Evolutionary conservation across 2,113 vertebrate species (phyloP).

Genomic region (Arothron firmamentum): DNA sequence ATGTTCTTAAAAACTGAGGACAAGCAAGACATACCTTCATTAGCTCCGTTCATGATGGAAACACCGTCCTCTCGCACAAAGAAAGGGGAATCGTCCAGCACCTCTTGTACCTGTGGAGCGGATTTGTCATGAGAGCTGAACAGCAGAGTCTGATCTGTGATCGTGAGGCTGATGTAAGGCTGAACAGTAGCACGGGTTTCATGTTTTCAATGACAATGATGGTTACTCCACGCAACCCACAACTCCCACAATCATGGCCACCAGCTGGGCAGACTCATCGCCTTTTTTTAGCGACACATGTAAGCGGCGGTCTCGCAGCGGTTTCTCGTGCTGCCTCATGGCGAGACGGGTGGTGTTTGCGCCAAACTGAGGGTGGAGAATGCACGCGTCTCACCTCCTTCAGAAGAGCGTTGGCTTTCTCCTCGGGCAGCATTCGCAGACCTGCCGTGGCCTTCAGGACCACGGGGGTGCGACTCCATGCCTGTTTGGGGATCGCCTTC

Average conservation of each 20-base stretch:
- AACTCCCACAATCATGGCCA: slow-evolving; percentile 60
- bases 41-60: slow-evolving; percentile 90
- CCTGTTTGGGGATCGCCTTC: slow-evolving; percentile 83
- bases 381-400: slow-evolving; percentile 77
- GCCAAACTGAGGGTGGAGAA: slow-evolving; percentile 63
- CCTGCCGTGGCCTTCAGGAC: slow-evolving; percentile 95
- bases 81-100: slow-evolving; percentile 92
- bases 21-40: slow-evolving; percentile 81
- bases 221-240: slow-evolving; percentile 70
- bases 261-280: slow-evolving; percentile 62
- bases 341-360: slow-evolving; percentile 48
- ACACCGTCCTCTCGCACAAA: slow-evolving; percentile 88
- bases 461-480: slow-evolving; percentile 90
- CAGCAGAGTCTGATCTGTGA: too few species aligned
- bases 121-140: not conserved
- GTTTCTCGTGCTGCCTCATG: slow-evolving; percentile 65
- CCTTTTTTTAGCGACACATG: slow-evolving; percentile 62
- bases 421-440: slow-evolving; percentile 85
- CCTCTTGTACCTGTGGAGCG: slow-evolving; percentile 78
- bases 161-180: slow-evolving; percentile 7
- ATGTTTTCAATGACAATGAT: slow-evolving; percentile 72
- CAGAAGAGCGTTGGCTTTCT: slow-evolving; percentile 86
- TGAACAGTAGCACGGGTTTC: slow-evolving; percentile 64
- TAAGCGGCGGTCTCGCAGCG: slow-evolving; percentile 67
- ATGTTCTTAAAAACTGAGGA: not conserved